phyloP scores from a whole-genome alignment of 1,140 invertebrate species.

The Lamellibrachia luymesi region DNA sequence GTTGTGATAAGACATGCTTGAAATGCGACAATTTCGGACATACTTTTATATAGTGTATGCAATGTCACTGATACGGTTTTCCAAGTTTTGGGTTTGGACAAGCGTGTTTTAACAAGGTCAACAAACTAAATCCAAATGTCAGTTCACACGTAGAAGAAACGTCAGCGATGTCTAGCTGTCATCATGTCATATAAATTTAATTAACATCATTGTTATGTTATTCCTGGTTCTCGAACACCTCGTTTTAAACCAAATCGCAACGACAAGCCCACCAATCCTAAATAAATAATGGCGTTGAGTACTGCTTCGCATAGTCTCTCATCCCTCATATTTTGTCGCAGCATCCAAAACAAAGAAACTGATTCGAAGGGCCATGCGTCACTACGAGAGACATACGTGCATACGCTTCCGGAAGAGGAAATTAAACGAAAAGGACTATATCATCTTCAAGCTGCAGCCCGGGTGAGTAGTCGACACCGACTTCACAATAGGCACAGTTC shows the following conservation, averaged over 20 bases:
- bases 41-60: too few species aligned
- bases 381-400: conserved; percentile 42
- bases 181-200: not conserved
- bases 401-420: conserved; percentile 39
- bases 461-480: conserved; percentile 35
- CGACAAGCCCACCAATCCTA: not conserved
- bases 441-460: conserved; percentile 46
- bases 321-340: conserved; percentile 28
- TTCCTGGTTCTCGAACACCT: not conserved
- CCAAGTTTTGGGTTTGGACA: too few species aligned
- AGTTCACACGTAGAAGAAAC: not conserved
- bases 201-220: not conserved
- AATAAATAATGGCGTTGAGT: conserved; percentile 3
- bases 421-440: conserved; percentile 36
- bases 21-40: too few species aligned
- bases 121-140: not conserved
- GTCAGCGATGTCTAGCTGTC: not conserved
- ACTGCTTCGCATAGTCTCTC: conserved; percentile 15
- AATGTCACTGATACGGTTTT: too few species aligned
- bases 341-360: conserved; percentile 27
- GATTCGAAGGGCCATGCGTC: conserved; percentile 38
- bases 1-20: too few species aligned
- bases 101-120: not conserved
- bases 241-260: not conserved
- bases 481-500: not conserved